phyloP scores from a whole-genome alignment of 1,140 invertebrate genomes.

The Tribolium madens region DNA sequence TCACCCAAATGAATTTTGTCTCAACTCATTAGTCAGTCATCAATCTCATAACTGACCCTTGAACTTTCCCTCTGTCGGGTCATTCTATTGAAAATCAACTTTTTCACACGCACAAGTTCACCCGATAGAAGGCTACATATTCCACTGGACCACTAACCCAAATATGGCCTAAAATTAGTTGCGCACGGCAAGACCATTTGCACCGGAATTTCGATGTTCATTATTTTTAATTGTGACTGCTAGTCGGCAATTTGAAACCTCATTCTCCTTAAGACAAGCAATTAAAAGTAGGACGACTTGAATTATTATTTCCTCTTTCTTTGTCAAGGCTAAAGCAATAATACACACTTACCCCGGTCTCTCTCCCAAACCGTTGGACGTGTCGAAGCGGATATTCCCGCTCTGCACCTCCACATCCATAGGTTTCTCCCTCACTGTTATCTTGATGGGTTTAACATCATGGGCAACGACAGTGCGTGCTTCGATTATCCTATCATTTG shows the following conservation, averaged over 20 bases:
- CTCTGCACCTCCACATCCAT: slow-evolving; percentile 63
- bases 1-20: background rate
- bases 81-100: slow-evolving; percentile 9
- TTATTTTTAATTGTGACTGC: slow-evolving; percentile 24
- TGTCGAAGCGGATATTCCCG: slow-evolving; percentile 61
- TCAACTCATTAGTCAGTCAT: background rate
- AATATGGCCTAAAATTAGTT: slow-evolving; percentile 44
- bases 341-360: slow-evolving; percentile 63
- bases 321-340: background rate
- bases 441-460: slow-evolving; percentile 63
- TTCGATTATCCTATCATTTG: slow-evolving; percentile 56
- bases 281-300: slow-evolving; percentile 14
- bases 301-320: slow-evolving; percentile 14
- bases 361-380: slow-evolving; percentile 62
- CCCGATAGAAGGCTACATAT: slow-evolving; percentile 3
- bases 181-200: slow-evolving; percentile 9
- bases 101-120: slow-evolving; percentile 40
- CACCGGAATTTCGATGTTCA: slow-evolving; percentile 16
- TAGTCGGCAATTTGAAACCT: slow-evolving; percentile 16
- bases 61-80: slow-evolving; percentile 22
- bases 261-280: background rate
- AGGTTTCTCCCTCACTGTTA: slow-evolving; percentile 63
- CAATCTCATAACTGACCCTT: slow-evolving; percentile 24
- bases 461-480: slow-evolving; percentile 59
- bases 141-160: slow-evolving; percentile 47